Evolutionary conservation across 2,888 invertebrate species (phyloP).

Genomic region (Drosophila longiperda): DNA sequence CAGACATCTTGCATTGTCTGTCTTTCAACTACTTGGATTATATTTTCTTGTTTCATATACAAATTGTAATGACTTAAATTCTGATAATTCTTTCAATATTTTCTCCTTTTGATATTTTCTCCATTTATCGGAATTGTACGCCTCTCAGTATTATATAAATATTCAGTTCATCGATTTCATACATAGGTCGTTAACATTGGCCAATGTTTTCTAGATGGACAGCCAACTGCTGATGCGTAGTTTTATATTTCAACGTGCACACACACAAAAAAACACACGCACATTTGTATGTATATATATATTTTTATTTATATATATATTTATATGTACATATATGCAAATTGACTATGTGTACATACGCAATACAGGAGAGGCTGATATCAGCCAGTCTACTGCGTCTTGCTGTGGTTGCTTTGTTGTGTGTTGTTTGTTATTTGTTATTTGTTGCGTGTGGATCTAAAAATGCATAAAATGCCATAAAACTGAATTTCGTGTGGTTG

Average conservation of each 20-base stretch:
- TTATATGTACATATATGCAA: conserved; percentile 22
- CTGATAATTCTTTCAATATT: background rate
- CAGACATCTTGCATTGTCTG: background rate
- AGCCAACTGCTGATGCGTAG: conserved; percentile 50
- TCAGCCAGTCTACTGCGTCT: conserved; percentile 18
- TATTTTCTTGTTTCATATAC: too few relatives aligned
- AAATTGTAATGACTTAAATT: background rate
- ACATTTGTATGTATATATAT: background rate
- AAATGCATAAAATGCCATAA: conserved; percentile 71
- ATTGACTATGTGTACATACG: conserved; percentile 21
- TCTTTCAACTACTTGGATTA: background rate
- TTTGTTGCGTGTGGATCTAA: conserved; percentile 14
- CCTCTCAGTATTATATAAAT: conserved; percentile 19
- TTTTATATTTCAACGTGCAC: conserved; percentile 21
- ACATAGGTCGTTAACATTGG: conserved; percentile 31
- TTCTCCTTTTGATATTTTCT: background rate
- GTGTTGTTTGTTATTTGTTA: conserved; percentile 11
- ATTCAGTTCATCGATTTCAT: conserved; percentile 45
- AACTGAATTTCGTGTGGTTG: conserved; percentile 49
- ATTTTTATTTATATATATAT: background rate
- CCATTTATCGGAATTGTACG: conserved; percentile 4
- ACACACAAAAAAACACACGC: conserved; percentile 4
- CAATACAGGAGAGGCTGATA: conserved; percentile 15
- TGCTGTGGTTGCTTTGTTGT: conserved; percentile 4
- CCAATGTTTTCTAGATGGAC: conserved; percentile 39